A percentile compares a stretch with the other conserved stretches of the same genome.
These are phyloP conservation scores for Hirundichthys speculiger DNA, from an alignment of 2,113 vertebrate genomes.

Conservation along the genomic window DNA sequence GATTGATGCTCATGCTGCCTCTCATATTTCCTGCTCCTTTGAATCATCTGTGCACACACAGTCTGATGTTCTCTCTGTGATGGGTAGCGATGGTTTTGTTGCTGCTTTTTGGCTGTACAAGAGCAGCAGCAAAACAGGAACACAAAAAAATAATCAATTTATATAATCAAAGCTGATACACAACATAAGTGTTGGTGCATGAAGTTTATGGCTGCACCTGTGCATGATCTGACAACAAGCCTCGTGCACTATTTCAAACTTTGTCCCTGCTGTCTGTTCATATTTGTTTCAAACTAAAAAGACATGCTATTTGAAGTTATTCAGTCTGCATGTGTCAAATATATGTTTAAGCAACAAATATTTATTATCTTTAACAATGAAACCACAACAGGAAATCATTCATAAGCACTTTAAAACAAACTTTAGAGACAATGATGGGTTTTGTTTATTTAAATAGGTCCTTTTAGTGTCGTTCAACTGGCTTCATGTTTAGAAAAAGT, in stretches of 20 bases:
- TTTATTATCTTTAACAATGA: neutral
- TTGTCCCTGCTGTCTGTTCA: no score
- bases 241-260: no score
- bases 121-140: neutral
- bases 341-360: neutral
- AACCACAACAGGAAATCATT: conserved; percentile 15
- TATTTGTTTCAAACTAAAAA: no score
- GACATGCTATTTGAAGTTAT: no score
- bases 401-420: neutral
- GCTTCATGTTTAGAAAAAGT: conserved; percentile 14
- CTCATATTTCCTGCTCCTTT: neutral
- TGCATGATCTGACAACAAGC: neutral
- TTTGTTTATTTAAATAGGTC: conserved; percentile 10
- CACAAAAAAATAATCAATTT: neutral
- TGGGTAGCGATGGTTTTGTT: neutral
- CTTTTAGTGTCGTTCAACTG: neutral
- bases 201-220: no score
- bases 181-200: neutral
- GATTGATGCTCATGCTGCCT: neutral
- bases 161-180: neutral
- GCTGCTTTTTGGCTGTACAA: neutral
- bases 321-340: no score
- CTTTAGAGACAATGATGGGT: conserved; percentile 1
- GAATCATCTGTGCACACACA: neutral
- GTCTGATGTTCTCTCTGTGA: neutral